A percentile compares a stretch with the other conserved stretches of the same genome.
phyloP scores from a whole-genome alignment of 2,888 invertebrate genomes.

The Bombylius major region DNA sequence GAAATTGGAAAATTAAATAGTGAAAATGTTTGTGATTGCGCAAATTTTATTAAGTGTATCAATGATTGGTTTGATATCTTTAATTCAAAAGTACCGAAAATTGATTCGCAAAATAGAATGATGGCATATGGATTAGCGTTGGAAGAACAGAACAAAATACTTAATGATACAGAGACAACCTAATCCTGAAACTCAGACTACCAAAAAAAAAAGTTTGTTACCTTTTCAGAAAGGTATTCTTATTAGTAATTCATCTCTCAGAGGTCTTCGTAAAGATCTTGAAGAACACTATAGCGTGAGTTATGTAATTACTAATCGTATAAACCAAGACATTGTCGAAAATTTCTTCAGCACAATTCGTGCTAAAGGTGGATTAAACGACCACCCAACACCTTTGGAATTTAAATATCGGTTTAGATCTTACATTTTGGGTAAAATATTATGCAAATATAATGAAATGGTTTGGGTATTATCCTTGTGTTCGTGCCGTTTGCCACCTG shows the following conservation, averaged over 20 bases:
- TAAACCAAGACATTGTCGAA: constrained; percentile 1
- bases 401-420: background rate
- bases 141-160: constrained; percentile 13
- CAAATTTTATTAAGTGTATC: constrained; percentile 16
- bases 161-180: constrained; percentile 12
- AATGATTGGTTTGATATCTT: constrained; percentile 19
- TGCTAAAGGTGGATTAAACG: background rate
- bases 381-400: background rate
- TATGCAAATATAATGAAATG: background rate
- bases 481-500: background rate
- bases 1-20: constrained; percentile 7
- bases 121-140: constrained; percentile 16
- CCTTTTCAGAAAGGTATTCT: constrained; percentile 19
- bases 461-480: background rate
- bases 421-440: background rate
- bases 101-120: constrained; percentile 13
- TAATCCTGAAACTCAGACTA: background rate
- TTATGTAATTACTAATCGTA: constrained; percentile 1
- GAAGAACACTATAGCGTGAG: background rate
- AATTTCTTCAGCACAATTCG: background rate
- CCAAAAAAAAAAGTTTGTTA: constrained; percentile 11
- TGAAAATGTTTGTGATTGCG: constrained; percentile 14
- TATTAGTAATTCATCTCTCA: constrained; percentile 6
- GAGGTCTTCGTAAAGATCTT: background rate
- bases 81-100: constrained; percentile 11